Base-by-base conservation (phyloP, 2,888 invertebrate genomes). In the Melipona bicolor region DNA sequence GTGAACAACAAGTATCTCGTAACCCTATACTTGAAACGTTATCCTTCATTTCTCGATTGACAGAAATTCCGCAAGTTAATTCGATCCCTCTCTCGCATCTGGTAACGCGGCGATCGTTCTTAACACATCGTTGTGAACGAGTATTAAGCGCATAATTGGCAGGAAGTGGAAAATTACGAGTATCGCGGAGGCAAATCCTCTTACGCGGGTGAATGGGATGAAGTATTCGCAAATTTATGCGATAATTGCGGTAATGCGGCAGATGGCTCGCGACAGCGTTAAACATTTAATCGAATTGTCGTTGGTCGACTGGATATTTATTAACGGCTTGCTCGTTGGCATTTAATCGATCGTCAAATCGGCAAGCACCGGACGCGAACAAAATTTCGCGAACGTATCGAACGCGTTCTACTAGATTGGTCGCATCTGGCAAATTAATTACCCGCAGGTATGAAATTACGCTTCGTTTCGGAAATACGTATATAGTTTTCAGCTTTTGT, bases 251-350 rank as follows among this genome's bases (percentile, higher is more conserved):
- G 67, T 77, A 88, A 84, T 74, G 83, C 78, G 77, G 49, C 84
- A 73, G 72, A 76, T 84, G 84, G 77, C 43, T 85, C 76, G 72
- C 67, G 80, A 83, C 84, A 69, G 64, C 69, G 61, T 88, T 88
- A 79, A 83, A 73, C 75, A 61, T 88, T 86, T 81, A 87, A 88
- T 88, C 82, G 79, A 88, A 88, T 83, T 79, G 84, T 86, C 79
- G 65, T 77, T 76, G 77, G 75, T 32, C 77, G 79, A 36, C 67
- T 73, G 68, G 59, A 54, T 74, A 88, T 85, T 83, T 79, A 72
- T 88, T 78, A 78, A 50, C 72, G 73, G 49, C 50, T 77, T 50
- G 76, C 80, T 61, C 64, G 52, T 64, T 82, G 88, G 82, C 89
- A n/a, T 83, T 88, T 88, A 86, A 88, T 88, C 84, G 83, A 88